These are phyloP conservation scores for Pseudopipra pipra DNA, from an alignment of 2,113 vertebrate genomes.

Conservation along the genomic window DNA sequence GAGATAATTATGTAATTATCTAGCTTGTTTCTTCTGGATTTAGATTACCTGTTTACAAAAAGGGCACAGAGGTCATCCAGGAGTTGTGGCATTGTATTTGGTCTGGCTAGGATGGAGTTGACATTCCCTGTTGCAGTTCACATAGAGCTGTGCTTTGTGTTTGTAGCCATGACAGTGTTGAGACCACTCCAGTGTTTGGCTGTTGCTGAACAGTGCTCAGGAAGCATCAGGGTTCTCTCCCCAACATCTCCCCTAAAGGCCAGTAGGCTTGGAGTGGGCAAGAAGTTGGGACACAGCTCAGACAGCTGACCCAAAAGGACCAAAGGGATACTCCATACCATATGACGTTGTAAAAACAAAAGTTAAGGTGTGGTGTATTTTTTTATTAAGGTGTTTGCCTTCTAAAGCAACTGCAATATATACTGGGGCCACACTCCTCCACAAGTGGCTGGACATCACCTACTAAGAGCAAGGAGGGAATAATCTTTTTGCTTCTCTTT, in stretches of 20 bases:
- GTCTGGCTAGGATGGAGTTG: background rate
- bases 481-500: background rate
- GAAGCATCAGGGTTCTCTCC: background rate
- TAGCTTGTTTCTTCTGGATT: background rate
- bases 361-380: background rate
- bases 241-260: rapidly evolving
- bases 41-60: background rate
- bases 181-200: background rate
- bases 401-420: background rate
- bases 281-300: background rate
- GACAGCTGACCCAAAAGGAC: background rate
- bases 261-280: background rate
- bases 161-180: background rate
- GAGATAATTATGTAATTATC: background rate
- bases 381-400: background rate
- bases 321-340: background rate
- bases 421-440: background rate
- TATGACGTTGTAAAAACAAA: background rate
- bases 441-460: background rate
- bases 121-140: background rate
- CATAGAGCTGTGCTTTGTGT: background rate
- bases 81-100: background rate
- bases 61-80: background rate
- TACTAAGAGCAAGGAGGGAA: background rate
- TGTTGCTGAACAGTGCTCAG: background rate